Conservation (phyloP, 2,113 vertebrate species). For the Tauraco erythrolophus region DNA sequence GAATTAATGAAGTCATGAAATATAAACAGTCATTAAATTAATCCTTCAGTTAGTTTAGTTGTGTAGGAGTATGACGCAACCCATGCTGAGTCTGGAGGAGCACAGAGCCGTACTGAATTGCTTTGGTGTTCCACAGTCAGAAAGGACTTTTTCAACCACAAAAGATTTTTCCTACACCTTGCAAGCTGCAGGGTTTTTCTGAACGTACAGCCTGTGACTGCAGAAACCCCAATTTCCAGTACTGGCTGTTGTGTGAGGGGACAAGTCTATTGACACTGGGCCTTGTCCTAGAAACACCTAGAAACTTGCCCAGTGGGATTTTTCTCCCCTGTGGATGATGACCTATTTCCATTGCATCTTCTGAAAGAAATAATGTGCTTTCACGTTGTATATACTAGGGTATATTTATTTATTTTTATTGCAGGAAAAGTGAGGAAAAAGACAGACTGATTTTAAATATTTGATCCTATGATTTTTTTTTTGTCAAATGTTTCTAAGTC, state of each 20-base stretch:
- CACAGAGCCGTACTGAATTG: neutral
- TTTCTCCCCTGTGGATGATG: neutral
- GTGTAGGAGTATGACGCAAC: neutral
- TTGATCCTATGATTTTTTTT: neutral
- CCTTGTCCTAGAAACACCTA: neutral
- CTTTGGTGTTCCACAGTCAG: neutral
- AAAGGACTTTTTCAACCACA: neutral
- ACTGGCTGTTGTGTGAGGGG: neutral
- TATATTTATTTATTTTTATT: neutral
- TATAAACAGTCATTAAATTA: neutral
- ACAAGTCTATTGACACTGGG: neutral
- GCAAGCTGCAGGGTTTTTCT: neutral
- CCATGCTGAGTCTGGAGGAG: neutral
- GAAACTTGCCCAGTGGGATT: neutral
- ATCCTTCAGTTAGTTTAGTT: neutral
- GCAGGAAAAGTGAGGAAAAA: no score
- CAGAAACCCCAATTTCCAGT: neutral
- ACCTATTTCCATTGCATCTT: neutral
- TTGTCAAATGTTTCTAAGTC: neutral
- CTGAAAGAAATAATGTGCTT: neutral
- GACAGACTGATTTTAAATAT: neutral
- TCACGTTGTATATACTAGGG: rapidly evolving
- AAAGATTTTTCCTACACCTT: neutral
- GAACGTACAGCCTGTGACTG: neutral
- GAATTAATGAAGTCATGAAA: neutral